phyloP scores from a whole-genome alignment of 53 echinoderm and acorn worm species.

The Actinopyga echinites region DNA sequence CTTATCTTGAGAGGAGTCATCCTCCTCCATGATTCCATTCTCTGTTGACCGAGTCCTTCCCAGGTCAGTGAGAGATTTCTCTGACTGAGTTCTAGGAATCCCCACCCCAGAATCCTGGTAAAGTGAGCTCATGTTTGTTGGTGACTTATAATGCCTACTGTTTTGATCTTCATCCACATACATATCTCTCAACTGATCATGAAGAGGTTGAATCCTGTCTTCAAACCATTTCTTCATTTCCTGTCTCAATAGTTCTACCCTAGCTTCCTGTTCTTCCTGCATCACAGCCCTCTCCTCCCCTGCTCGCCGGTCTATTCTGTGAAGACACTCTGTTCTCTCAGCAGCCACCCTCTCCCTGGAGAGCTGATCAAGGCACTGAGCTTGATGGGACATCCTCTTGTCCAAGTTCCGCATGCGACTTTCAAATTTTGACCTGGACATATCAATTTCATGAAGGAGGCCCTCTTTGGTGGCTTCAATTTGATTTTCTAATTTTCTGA shows the following conservation, averaged over 20 bases:
- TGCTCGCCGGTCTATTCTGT: constrained; percentile 83
- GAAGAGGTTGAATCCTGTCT: constrained; percentile 72
- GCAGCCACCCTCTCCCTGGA: constrained; percentile 83
- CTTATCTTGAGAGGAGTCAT: not conserved
- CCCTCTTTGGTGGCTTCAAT: constrained; percentile 95
- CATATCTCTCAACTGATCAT: constrained; percentile 65
- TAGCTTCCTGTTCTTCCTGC: constrained; percentile 72
- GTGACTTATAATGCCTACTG: constrained; percentile 25
- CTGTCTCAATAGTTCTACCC: constrained; percentile 57
- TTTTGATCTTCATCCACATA: not conserved
- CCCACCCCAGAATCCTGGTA: constrained; percentile 36
- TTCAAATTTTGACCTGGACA: constrained; percentile 80
- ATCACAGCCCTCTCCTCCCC: constrained; percentile 73
- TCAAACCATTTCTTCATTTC: constrained; percentile 80
- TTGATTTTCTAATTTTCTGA: constrained; percentile 91
- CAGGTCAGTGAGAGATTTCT: constrained; percentile 39
- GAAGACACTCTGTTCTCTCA: constrained; percentile 82
- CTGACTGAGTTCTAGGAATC: constrained; percentile 52
- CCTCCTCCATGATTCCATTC: constrained; percentile 44
- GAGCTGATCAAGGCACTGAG: constrained; percentile 81
- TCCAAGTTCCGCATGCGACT: constrained; percentile 77
- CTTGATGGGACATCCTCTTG: constrained; percentile 85
- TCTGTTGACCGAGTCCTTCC: constrained; percentile 15
- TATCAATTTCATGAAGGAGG: constrained; percentile 88
- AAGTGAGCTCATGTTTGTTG: constrained; percentile 21